Percentiles rank a stretch among this genome's conserved stretches.
phyloP scores from a whole-genome alignment of 2,888 invertebrate species.

The Hypomecis punctinalis region DNA sequence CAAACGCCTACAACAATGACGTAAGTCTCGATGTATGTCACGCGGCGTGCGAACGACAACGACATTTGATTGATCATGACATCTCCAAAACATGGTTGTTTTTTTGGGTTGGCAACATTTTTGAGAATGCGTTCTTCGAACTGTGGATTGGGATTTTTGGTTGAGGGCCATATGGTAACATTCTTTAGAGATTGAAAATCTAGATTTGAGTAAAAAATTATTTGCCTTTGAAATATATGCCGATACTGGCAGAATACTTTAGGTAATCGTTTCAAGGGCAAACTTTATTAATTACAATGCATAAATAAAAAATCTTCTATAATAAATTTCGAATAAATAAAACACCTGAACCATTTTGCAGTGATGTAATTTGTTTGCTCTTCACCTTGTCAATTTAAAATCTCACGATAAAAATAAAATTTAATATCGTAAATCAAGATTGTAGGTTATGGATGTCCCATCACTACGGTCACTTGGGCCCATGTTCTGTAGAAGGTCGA shows the following conservation, averaged over 20 bases:
- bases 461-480: constrained; percentile 27
- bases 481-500: constrained; percentile 32
- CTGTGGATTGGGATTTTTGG: constrained; percentile 13
- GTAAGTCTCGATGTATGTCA: constrained; percentile 53
- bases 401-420: not conserved
- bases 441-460: constrained; percentile 19
- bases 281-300: not conserved
- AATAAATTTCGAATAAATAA: not conserved
- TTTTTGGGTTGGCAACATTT: constrained; percentile 43
- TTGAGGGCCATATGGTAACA: constrained; percentile 12
- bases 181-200: constrained; percentile 13
- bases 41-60: constrained; percentile 48
- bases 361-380: too few species aligned
- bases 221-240: not conserved
- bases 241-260: not conserved
- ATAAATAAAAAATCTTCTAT: not conserved
- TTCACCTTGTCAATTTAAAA: not conserved
- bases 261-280: not conserved
- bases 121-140: constrained; percentile 37
- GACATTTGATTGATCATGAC: constrained; percentile 59
- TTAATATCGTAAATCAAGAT: constrained; percentile 10
- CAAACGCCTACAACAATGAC: constrained; percentile 69
- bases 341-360: too few species aligned
- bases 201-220: constrained; percentile 17
- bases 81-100: constrained; percentile 55